Percentiles rank a stretch among this genome's conserved stretches.
phyloP scores from a whole-genome alignment of 2,113 vertebrate species.

The Struthidea cinerea region DNA sequence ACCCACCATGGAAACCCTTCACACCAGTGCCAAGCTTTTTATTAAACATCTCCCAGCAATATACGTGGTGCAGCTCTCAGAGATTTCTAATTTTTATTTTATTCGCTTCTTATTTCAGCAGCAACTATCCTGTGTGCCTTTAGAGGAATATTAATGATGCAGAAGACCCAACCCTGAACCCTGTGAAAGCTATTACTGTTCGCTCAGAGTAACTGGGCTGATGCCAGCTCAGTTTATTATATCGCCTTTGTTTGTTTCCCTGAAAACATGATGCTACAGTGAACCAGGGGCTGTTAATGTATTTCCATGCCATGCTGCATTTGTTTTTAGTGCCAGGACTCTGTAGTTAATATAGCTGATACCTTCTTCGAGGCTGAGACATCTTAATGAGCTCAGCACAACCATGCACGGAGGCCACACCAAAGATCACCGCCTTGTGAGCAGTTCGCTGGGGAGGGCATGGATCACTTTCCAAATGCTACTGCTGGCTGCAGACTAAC shows the following conservation, averaged over 20 bases:
- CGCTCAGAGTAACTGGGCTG: not conserved
- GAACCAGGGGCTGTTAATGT: not conserved
- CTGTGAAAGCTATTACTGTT: not conserved
- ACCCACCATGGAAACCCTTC: not conserved
- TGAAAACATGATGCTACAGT: not conserved
- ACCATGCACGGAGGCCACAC: not conserved
- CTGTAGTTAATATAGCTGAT: not conserved
- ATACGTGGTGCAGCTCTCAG: not conserved
- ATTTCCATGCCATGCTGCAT: conserved; percentile 19
- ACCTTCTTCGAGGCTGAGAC: not conserved
- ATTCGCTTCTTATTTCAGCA: not conserved
- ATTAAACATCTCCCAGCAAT: not conserved
- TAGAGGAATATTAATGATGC: not conserved
- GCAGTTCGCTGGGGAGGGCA: not conserved
- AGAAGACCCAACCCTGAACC: not conserved
- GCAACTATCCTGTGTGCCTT: not conserved
- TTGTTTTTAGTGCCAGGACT: conserved; percentile 40
- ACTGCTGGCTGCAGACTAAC: not conserved
- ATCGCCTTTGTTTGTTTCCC: conserved; percentile 2
- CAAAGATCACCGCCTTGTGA: not conserved
- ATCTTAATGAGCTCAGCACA: conserved; percentile 44
- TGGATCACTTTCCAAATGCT: not conserved
- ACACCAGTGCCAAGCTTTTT: not conserved
- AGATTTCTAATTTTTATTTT: not conserved
- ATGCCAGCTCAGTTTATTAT: conserved; percentile 19